phyloP scores from a whole-genome alignment of 2,888 invertebrate species.

The Tetragnatha montana region DNA sequence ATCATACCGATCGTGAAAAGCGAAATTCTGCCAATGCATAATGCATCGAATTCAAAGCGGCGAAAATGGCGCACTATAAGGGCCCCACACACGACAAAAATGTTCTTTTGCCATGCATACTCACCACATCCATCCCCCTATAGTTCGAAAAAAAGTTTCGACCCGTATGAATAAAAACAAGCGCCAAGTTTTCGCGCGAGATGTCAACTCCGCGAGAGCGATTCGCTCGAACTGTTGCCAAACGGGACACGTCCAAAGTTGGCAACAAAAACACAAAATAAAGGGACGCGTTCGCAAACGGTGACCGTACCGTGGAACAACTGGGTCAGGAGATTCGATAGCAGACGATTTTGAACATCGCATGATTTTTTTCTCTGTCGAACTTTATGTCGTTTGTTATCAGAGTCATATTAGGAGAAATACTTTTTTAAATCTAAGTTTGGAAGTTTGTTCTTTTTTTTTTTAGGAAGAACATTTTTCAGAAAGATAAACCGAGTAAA shows the following conservation, averaged over 20 bases:
- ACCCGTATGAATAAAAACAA: background rate
- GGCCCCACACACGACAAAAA: background rate
- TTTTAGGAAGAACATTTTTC: background rate
- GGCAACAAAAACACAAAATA: conserved; percentile 5
- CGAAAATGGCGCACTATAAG: background rate
- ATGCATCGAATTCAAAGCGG: background rate
- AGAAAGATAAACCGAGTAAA: background rate
- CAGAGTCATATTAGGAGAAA: background rate
- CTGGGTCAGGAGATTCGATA: conserved; percentile 12
- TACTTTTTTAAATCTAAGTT: background rate
- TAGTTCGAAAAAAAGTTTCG: background rate
- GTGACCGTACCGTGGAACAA: conserved; percentile 6
- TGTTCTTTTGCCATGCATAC: too few relatives aligned
- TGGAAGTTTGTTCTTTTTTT: background rate
- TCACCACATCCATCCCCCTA: background rate
- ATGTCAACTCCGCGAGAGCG: conserved; percentile 1
- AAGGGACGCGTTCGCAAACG: background rate
- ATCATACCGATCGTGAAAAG: conserved; percentile 1
- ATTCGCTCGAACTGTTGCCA: conserved; percentile 18
- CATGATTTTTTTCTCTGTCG: background rate
- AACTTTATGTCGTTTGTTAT: background rate
- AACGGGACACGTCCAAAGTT: conserved; percentile 8
- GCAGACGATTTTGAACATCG: background rate
- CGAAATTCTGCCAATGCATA: background rate
- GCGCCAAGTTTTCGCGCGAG: background rate